Evolutionary conservation across 2,888 invertebrate species (phyloP), one percentile per base, ranked within the genome.

Genomic region (Leptopilina myrica): DNA sequence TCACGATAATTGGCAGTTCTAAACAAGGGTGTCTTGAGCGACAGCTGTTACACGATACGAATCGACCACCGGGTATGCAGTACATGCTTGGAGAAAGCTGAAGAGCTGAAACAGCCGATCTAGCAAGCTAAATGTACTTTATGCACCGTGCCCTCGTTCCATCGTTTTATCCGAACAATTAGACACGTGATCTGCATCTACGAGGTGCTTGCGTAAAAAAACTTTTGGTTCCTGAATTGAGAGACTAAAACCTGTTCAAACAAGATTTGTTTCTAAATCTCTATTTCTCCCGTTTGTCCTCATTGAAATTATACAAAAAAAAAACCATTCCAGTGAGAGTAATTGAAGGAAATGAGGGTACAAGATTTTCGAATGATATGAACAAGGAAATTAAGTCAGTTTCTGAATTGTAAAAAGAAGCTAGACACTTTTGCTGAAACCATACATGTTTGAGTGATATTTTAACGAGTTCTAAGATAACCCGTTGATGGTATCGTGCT

Each of bases 91-190:
- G 89, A 88, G 89, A 89, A 89, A 89, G 89, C 89, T 83, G 85
- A 83, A 83, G 83, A 80, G 81, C 79, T 80, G 83, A 79, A 86
- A 82, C 81, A 85, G 82, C 79, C 85, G 85, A 85, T 87, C 87
- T 85, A 85, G 84, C 83, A 76, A 82, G 83, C 85, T 87, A 87
- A 89, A 86, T 85, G 85, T 85, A 85, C 85, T 87, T 86, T 84
- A 85, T 86, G 86, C 84, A 85, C 81, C 81, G 83, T 88, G 88
- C 84, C 87, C 88, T 86, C 88, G 86, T 88, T 88, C 86, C 85
- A 84, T 82, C 87, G 82, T 86, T 88, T 88, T 85, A 87, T 85
- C 84, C 86, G 81, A 86, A 86, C 88, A 88, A 88, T 88, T 88
- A 87, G 87, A 86, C 85, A 83, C 85, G 85, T 82, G 86, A 86